Evolutionary conservation across 1,140 invertebrate genomes (phyloP).

Genomic region (Drosophila lowei): DNA sequence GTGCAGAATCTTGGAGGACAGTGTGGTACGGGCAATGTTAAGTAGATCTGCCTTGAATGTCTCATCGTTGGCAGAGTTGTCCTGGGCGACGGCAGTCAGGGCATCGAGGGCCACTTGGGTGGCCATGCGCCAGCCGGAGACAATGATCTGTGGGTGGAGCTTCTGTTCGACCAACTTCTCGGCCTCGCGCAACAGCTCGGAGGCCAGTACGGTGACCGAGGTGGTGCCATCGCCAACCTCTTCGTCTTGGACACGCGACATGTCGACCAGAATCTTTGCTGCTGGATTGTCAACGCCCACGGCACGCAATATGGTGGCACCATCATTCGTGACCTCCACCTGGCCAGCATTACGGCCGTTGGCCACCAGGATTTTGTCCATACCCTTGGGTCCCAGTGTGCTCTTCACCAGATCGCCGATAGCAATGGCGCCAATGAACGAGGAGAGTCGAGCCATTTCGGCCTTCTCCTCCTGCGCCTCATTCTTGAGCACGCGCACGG

Average conservation of each 20-base stretch:
- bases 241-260: conserved; percentile 99
- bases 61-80: conserved; percentile 91
- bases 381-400: conserved; percentile 99
- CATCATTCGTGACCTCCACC: conserved; percentile 99
- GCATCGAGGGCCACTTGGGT: conserved; percentile 92
- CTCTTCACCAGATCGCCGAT: conserved; percentile 99
- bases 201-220: conserved; percentile 98
- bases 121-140: conserved; percentile 96
- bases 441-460: conserved; percentile 97
- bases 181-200: conserved; percentile 97
- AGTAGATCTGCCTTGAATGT: conserved; percentile 94
- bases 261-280: conserved; percentile 99
- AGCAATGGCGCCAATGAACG: conserved; percentile 98
- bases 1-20: conserved; percentile 99
- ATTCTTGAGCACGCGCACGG: conserved; percentile 95
- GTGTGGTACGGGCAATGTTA: conserved; percentile 98
- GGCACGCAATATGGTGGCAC: conserved; percentile 98
- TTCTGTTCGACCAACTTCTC: conserved; percentile 97
- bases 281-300: conserved; percentile 99
- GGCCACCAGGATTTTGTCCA: conserved; percentile 99
- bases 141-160: conserved; percentile 99
- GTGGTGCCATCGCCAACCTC: conserved; percentile 99
- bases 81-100: conserved; percentile 89
- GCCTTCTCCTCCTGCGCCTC: conserved; percentile 99
- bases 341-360: conserved; percentile 90